phyloP scores from a whole-genome alignment of 1,140 invertebrate genomes.

The Cydia strobilella region DNA sequence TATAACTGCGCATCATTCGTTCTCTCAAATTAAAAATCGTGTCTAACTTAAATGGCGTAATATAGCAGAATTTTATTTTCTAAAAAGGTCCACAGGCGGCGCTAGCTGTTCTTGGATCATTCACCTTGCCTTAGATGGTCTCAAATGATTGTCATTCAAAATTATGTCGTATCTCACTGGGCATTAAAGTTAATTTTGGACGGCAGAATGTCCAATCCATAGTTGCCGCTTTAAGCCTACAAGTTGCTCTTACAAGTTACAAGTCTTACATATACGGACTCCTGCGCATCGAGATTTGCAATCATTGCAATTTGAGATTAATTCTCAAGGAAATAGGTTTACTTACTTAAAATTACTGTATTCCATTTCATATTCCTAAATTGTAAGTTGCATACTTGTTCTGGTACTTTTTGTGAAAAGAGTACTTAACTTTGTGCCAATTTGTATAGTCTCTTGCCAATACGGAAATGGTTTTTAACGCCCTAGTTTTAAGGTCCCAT shows the following conservation, averaged over 20 bases:
- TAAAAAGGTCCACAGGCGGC: background rate
- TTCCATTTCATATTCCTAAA: background rate
- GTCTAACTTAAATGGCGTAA: background rate
- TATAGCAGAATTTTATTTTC: background rate
- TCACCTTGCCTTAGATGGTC: conserved; percentile 1
- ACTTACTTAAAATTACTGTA: background rate
- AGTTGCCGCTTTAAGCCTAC: background rate
- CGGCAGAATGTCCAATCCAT: background rate
- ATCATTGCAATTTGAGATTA: background rate
- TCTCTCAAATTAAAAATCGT: background rate
- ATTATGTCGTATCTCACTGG: background rate
- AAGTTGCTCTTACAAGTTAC: conserved; percentile 25
- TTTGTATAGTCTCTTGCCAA: conserved; percentile 8
- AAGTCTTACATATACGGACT: conserved; percentile 19
- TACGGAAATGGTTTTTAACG: background rate
- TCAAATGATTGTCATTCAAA: background rate
- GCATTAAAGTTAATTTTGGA: background rate
- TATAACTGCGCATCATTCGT: background rate
- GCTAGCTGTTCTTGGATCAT: conserved; percentile 14
- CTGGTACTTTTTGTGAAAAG: conserved; percentile 8
- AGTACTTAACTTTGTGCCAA: conserved; percentile 22
- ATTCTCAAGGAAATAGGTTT: background rate
- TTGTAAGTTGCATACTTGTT: background rate
- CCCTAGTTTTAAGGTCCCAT: conserved; percentile 15
- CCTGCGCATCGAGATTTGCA: conserved; percentile 7